These are phyloP conservation scores for Drosophila imparisetae DNA, from an alignment of 2,888 invertebrate genomes.

Conservation along the genomic window DNA sequence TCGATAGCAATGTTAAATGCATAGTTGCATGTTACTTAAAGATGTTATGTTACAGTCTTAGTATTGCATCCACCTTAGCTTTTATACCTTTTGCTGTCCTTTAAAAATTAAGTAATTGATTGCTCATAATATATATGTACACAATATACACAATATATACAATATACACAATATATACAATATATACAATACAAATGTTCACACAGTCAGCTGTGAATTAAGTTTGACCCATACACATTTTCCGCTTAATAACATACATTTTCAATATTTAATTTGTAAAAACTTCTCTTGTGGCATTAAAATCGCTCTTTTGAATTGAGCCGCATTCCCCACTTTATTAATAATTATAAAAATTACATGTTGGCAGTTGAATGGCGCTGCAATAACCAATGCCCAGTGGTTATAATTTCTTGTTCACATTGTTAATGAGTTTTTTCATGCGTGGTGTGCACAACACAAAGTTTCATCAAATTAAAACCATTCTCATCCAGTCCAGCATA, in stretches of 20 bases:
- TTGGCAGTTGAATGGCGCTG: slow-evolving; percentile 2
- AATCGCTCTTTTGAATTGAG: background rate
- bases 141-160: no score
- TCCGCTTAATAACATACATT: background rate
- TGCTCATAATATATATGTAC: background rate
- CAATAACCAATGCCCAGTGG: slow-evolving; percentile 11
- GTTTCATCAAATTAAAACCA: slow-evolving; percentile 25
- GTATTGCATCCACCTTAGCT: no score
- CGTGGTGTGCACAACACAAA: slow-evolving; percentile 2
- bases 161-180: no score
- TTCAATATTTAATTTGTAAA: slow-evolving; percentile 16
- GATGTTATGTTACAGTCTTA: no score
- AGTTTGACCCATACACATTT: background rate
- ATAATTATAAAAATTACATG: slow-evolving; percentile 9
- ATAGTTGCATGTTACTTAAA: no score
- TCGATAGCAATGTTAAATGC: no score
- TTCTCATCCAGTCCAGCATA: slow-evolving; percentile 25
- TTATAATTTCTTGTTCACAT: slow-evolving; percentile 30
- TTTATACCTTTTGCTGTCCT: background rate
- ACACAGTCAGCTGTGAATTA: background rate
- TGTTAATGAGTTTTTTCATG: slow-evolving; percentile 31
- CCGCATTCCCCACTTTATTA: background rate
- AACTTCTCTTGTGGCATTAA: slow-evolving; percentile 6
- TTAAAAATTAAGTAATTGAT: background rate
- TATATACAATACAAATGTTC: no score